Percentiles rank a stretch among this genome's conserved stretches.
phyloP scores from a whole-genome alignment of 1,140 invertebrate genomes.

The Hesperophylax magnus region DNA sequence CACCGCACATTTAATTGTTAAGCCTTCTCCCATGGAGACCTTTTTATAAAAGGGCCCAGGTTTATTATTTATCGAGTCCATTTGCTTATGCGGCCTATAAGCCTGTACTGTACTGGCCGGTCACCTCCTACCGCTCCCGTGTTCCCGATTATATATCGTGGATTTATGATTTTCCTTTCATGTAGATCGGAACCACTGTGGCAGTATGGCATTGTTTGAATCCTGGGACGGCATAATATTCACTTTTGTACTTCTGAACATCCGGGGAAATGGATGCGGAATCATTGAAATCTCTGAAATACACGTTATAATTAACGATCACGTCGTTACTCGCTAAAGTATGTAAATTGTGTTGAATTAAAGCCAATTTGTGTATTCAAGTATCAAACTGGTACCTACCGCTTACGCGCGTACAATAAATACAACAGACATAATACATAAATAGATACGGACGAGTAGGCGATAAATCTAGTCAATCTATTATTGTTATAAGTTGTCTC shows the following conservation, averaged over 20 bases:
- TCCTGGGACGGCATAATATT: constrained; percentile 29
- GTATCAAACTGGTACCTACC: too few species aligned
- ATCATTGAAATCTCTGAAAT: not conserved
- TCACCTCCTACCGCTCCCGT: constrained; percentile 18
- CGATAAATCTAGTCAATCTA: too few species aligned
- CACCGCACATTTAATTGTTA: constrained; percentile 53
- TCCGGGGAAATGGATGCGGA: not conserved
- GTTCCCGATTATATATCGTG: constrained; percentile 27
- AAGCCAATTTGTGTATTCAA: not conserved
- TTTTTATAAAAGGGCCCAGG: constrained; percentile 48
- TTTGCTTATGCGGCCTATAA: constrained; percentile 41
- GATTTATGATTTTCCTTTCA: constrained; percentile 56
- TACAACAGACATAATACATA: too few species aligned
- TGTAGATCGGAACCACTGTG: constrained; percentile 14
- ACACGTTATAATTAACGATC: too few species aligned
- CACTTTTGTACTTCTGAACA: constrained; percentile 26
- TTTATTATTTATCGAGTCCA: constrained; percentile 46
- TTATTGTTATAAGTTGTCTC: too few species aligned
- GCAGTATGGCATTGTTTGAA: constrained; percentile 42
- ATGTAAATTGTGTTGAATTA: not conserved
- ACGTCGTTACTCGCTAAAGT: too few species aligned
- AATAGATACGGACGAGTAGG: too few species aligned
- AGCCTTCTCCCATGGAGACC: constrained; percentile 37
- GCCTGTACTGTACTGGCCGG: not conserved
- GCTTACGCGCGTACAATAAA: too few species aligned